Percentiles rank a stretch among this genome's conserved stretches.
Evolutionary conservation across 30 jellyfish, hydroid and myxozoan species (phyloP).

Genomic region (Chrysaora quinquecirrha): DNA sequence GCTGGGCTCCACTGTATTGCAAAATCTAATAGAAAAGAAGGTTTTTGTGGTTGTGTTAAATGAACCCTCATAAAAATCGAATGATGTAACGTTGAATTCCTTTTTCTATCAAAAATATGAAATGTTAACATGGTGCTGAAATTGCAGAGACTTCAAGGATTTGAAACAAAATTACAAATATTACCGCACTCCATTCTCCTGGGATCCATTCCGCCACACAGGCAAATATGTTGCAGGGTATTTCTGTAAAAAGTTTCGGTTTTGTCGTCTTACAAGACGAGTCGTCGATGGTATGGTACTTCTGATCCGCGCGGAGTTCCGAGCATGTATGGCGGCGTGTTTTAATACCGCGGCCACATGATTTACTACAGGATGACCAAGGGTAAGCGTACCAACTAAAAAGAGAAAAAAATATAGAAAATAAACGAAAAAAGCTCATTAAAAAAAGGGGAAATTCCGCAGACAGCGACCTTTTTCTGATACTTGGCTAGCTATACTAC

Average conservation of each 20-base stretch:
- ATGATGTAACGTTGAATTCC: too few relatives aligned
- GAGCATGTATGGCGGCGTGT: constrained; percentile 66
- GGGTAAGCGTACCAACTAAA: constrained; percentile 71
- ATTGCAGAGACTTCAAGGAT: too few relatives aligned
- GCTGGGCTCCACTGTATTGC: too few relatives aligned
- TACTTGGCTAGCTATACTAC: too few relatives aligned
- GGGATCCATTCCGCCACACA: constrained; percentile 70
- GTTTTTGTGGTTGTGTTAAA: too few relatives aligned
- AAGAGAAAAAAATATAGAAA: not conserved
- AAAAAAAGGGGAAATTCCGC: not conserved
- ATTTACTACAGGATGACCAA: constrained; percentile 79
- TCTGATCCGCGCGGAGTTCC: constrained; percentile 20
- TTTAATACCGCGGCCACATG: constrained; percentile 80
- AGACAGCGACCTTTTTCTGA: too few relatives aligned
- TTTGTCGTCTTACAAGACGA: constrained; percentile 28
- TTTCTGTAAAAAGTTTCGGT: constrained; percentile 25
- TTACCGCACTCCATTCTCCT: constrained; percentile 60
- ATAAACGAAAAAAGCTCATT: not conserved
- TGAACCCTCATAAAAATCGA: too few relatives aligned
- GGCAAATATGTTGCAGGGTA: constrained; percentile 51
- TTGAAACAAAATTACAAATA: too few relatives aligned
- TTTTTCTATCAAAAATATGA: too few relatives aligned
- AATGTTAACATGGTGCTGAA: too few relatives aligned
- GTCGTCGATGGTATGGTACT: constrained; percentile 31
- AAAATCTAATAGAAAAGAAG: too few relatives aligned